Base-by-base conservation (phyloP, 2,113 vertebrate species). In the Hippoglossus stenolepis region DNA sequence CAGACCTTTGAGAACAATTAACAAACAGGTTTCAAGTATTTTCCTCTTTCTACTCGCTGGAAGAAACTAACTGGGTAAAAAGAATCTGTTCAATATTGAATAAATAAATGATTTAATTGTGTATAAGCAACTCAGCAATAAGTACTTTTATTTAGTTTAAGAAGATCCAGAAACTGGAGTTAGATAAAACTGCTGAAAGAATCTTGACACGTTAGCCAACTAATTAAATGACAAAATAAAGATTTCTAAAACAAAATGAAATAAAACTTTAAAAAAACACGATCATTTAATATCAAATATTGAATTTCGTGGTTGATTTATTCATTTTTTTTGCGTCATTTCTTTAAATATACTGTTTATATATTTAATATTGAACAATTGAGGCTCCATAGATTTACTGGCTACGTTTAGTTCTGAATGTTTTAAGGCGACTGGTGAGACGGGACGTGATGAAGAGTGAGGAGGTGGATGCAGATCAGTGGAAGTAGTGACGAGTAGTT, bases 401-500 rank as follows among this genome's bases (percentile, higher is more conserved):
- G 45, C 45, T 17, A 14, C 14, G 4, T 14, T 47, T n/a, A 11
- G n/a, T 64, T 66, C 53, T 66, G 56, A 11, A 47, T 62, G 73
- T 72, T 68, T 23, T 9, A 38, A 11, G 57, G 15, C 59, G 28
- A 60, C 12, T 28, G 59, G 18, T 59, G 21, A 31, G 57, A 15
- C 57, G 20, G 28, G n/a, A 72, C 8, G n/a, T 47, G 31, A 77
- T 7, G 56, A 45, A 62, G 28, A 60, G 13, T 5, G 56, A 45
- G 59, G 28, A 60, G 17, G 67, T 58, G 26, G 18, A 5, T 20
- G 31, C 47, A 63, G 28, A 53, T 43, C 51, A 64, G 31, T 40
- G 79, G 14, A 70, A 70, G 77, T 83, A 62, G 72, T 38, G n/a
- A 54, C 51, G 7, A 64, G 1, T 49, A 63, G 57, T 38, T 64